These are phyloP conservation scores for Drosophila putrida DNA, from an alignment of 2,888 invertebrate species.

Conservation along the genomic window DNA sequence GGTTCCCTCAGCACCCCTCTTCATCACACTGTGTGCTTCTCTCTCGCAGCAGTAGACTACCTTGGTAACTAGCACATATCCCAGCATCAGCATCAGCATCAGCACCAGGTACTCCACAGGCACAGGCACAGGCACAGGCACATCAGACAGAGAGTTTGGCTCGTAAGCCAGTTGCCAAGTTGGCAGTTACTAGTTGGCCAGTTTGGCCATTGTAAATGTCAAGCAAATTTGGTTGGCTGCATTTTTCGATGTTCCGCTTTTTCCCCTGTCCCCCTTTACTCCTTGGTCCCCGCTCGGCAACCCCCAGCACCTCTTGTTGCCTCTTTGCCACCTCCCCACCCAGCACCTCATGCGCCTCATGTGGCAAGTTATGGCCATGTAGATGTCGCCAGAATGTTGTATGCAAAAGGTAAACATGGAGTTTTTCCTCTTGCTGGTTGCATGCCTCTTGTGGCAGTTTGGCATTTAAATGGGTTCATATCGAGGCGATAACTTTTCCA, in stretches of 20 bases:
- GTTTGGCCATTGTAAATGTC: constrained; percentile 78
- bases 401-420: constrained; percentile 51
- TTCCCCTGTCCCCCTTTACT: neutral
- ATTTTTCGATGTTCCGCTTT: constrained; percentile 48
- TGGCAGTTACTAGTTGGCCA: constrained; percentile 54
- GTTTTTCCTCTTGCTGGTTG: constrained; percentile 26
- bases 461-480: constrained; percentile 66
- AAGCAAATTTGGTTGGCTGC: constrained; percentile 74
- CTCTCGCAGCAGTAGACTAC: constrained; percentile 4
- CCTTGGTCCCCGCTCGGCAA: neutral
- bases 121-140: constrained; percentile 38
- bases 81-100: too few relatives aligned
- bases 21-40: neutral
- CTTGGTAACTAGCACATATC: constrained; percentile 1
- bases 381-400: constrained; percentile 58
- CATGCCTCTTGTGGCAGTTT: constrained; percentile 42
- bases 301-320: neutral
- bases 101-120: constrained; percentile 10
- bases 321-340: neutral
- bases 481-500: constrained; percentile 43
- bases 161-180: constrained; percentile 46
- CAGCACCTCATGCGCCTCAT: constrained; percentile 3
- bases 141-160: constrained; percentile 31
- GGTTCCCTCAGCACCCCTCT: neutral
- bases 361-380: constrained; percentile 60